Evolutionary conservation across 2,113 vertebrate species (phyloP).

Genomic region (Prunella fulvescens): DNA sequence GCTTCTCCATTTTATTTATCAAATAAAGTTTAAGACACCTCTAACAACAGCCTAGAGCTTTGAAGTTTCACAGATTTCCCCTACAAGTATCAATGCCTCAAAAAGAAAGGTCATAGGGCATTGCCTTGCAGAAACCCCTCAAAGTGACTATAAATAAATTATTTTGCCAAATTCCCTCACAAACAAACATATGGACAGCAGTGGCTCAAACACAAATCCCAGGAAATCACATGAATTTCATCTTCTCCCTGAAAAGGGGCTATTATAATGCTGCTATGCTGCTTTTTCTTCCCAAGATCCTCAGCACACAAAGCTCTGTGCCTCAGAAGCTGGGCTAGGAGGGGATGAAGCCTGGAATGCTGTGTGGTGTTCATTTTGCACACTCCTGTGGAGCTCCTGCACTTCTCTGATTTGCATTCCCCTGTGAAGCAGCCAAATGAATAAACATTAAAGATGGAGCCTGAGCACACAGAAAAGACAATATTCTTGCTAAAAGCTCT

Average conservation of each 20-base stretch:
- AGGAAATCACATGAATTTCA: background rate
- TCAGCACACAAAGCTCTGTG: background rate
- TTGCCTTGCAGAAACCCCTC: background rate
- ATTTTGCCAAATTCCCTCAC: background rate
- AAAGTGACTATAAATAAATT: background rate
- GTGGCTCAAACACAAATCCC: background rate
- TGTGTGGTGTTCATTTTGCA: background rate
- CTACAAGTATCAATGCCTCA: background rate
- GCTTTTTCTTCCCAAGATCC: background rate
- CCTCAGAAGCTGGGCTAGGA: background rate
- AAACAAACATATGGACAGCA: background rate
- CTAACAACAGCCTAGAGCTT: background rate
- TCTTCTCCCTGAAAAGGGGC: background rate
- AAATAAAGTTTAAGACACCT: background rate
- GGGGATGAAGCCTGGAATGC: background rate
- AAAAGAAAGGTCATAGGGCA: background rate
- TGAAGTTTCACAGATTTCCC: background rate
- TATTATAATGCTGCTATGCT: background rate
- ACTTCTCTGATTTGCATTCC: constrained; percentile 31
- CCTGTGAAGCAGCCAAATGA: background rate
- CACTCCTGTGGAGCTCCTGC: background rate
- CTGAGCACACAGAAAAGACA: background rate
- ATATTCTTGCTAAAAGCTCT: background rate
- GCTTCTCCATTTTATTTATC: background rate
- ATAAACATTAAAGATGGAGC: constrained; percentile 9